Evolutionary conservation across 2,888 invertebrate genomes (phyloP).

Genomic region (Mellilla xanthometata): DNA sequence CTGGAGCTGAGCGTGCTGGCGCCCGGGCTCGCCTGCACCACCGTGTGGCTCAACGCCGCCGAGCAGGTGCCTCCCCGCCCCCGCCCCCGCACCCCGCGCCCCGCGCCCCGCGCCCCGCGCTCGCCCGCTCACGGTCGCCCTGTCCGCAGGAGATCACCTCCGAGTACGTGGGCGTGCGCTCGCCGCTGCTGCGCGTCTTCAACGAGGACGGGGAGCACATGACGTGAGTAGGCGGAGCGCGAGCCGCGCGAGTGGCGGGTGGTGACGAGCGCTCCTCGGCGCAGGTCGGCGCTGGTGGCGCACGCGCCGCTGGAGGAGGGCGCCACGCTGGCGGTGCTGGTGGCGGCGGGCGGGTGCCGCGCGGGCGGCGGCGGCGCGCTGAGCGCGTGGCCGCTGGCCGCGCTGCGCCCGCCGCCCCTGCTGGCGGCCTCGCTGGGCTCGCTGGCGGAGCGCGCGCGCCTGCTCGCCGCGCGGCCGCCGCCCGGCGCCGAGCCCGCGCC

Average conservation of each 20-base stretch:
- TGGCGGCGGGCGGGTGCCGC: conserved; percentile 33
- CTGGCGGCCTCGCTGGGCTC: conserved; percentile 20
- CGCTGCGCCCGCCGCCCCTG: conserved; percentile 36
- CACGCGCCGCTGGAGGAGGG: conserved; percentile 27
- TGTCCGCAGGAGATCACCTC: conserved; percentile 54
- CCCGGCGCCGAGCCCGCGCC: conserved; percentile 23
- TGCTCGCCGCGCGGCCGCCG: conserved; percentile 23
- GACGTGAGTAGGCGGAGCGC: conserved; percentile 51
- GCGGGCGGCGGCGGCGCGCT: conserved; percentile 35
- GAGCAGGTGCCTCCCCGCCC: conserved; percentile 48
- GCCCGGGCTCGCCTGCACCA: conserved; percentile 47
- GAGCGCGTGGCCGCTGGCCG: conserved; percentile 41
- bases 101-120: no score
- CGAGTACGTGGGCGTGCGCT: conserved; percentile 59
- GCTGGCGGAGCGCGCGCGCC: conserved; percentile 26
- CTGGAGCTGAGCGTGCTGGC: conserved; percentile 51
- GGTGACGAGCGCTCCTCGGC: conserved; percentile 1
- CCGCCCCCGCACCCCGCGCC: background rate
- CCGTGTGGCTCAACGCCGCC: conserved; percentile 61
- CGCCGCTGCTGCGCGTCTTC: conserved; percentile 56
- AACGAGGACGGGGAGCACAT: conserved; percentile 56
- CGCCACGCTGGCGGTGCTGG: conserved; percentile 20
- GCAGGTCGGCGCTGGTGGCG: conserved; percentile 41
- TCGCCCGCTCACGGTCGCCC: background rate
- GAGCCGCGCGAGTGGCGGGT: no score